A percentile compares a stretch with the other conserved stretches of the same genome.
phyloP scores from a whole-genome alignment of 2,113 vertebrate genomes.

The Mobula hypostoma region DNA sequence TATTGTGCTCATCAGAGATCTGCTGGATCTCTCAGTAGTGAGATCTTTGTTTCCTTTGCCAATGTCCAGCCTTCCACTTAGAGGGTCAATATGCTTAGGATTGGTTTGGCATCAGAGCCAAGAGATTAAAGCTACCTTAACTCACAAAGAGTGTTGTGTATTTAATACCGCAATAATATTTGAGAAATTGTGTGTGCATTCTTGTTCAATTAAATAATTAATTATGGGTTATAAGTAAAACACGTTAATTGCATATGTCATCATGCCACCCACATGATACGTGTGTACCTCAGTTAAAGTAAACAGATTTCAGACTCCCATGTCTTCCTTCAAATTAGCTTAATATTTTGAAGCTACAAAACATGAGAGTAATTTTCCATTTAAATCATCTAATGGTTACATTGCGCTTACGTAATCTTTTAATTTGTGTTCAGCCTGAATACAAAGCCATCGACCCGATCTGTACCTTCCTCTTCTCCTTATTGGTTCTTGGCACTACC shows the following conservation, averaged over 20 bases:
- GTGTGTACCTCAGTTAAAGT: no score
- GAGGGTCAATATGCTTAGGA: background rate
- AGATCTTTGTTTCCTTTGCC: background rate
- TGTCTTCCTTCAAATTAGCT: no score
- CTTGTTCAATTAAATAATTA: no score
- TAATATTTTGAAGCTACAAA: no score
- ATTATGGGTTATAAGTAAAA: no score
- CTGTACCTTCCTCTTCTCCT: slow-evolving; percentile 85
- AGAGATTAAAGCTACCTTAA: background rate
- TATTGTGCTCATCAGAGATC: no score
- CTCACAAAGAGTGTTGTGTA: no score
- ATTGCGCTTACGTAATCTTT: background rate
- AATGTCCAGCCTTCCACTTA: background rate
- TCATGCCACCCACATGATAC: no score
- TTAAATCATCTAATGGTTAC: background rate
- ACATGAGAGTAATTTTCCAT: background rate
- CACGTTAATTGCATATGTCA: no score
- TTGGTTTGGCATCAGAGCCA: background rate
- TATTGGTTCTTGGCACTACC: slow-evolving; percentile 73
- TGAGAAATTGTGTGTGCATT: no score
- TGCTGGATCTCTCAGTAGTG: background rate
- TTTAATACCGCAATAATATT: no score
- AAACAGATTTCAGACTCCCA: no score
- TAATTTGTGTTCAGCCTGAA: slow-evolving; percentile 60
- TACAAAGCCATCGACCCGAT: slow-evolving; percentile 79